Conservation (phyloP, 2,888 invertebrate species). For the Trilocha varians region DNA sequence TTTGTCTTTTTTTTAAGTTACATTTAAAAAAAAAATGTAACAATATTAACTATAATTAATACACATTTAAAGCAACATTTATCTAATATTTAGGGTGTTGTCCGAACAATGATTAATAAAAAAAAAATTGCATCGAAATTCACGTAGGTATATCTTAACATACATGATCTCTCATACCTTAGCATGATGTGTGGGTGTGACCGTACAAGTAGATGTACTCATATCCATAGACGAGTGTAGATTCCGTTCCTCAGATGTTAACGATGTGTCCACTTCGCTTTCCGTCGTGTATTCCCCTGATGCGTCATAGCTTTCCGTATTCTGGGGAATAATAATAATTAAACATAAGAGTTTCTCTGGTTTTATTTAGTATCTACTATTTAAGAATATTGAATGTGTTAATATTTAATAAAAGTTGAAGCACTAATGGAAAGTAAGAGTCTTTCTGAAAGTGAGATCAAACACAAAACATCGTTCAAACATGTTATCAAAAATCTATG, state of each 20-base stretch:
- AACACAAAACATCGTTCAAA: background rate
- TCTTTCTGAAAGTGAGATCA: background rate
- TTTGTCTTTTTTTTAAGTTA: too few relatives aligned
- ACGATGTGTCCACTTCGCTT: constrained; percentile 79
- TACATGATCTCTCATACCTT: constrained; percentile 40
- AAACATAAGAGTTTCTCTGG: too few relatives aligned
- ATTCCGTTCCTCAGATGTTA: constrained; percentile 84
- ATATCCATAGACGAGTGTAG: constrained; percentile 78
- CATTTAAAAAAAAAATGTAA: too few relatives aligned
- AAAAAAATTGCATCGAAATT: too few relatives aligned
- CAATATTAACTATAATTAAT: too few relatives aligned
- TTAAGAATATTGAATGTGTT: too few relatives aligned
- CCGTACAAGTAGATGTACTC: constrained; percentile 70
- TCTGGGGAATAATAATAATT: constrained; percentile 38
- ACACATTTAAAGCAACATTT: too few relatives aligned
- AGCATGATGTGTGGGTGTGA: constrained; percentile 74
- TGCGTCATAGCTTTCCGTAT: constrained; percentile 87
- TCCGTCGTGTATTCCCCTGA: constrained; percentile 91
- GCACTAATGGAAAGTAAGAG: background rate
- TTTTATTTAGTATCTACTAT: too few relatives aligned
- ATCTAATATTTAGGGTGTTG: too few relatives aligned
- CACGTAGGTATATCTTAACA: background rate
- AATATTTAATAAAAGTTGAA: too few relatives aligned
- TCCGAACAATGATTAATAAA: too few relatives aligned
- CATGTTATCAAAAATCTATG: background rate